Evolutionary conservation across 2,797 vertebrate genomes (phyloP).

Genomic region (Corythornis leucogaster): DNA sequence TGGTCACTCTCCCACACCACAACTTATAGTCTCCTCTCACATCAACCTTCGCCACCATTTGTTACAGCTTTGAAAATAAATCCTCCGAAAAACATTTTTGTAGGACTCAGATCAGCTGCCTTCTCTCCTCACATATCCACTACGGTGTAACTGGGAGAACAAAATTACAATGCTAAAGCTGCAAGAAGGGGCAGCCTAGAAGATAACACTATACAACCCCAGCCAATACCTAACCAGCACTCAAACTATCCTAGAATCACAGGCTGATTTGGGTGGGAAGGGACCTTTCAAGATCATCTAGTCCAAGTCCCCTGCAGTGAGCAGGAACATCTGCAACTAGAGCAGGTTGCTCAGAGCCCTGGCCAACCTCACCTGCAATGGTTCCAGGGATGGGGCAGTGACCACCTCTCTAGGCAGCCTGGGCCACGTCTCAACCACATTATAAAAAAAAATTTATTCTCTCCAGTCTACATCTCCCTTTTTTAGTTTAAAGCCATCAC

Average conservation of each 20-base stretch:
- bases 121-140: neutral
- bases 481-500: neutral
- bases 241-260: neutral
- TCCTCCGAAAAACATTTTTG: neutral
- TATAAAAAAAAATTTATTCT: neutral
- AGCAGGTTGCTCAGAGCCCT: neutral
- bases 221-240: neutral
- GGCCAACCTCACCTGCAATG: neutral
- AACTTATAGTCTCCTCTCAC: neutral
- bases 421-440: no score
- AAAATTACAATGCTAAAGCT: neutral
- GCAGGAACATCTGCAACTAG: neutral
- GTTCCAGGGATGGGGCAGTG: neutral
- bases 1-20: neutral
- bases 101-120: neutral
- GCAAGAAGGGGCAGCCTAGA: neutral
- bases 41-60: neutral
- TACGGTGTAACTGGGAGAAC: neutral
- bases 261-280: neutral
- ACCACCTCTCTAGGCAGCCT: neutral
- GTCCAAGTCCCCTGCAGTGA: neutral
- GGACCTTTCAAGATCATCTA: neutral
- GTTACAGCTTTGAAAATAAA: neutral
- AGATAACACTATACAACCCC: neutral
- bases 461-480: neutral